Conservation (phyloP, 2,888 invertebrate genomes). For the Ophioninae sp. region DNA sequence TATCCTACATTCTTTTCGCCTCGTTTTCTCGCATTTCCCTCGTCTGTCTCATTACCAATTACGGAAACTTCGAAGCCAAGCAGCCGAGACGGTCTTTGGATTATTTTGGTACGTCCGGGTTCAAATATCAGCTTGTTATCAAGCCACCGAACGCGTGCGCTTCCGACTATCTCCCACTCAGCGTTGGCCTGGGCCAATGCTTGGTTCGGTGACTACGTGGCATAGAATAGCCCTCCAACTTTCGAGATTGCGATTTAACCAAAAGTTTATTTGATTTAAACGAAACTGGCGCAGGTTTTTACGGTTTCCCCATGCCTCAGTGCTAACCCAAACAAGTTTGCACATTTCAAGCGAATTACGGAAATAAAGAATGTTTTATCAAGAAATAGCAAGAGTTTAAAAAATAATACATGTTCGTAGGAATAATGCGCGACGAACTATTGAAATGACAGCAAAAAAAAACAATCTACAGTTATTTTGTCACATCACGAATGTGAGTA, state of each 20-base stretch:
- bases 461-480: neutral
- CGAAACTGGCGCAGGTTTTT: no score
- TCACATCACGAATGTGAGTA: neutral
- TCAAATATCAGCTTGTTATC: neutral
- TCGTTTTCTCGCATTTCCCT: neutral
- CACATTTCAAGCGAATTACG: neutral
- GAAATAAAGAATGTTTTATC: neutral
- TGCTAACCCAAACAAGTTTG: no score
- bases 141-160: neutral
- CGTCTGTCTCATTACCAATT: neutral
- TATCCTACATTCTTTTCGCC: conserved; percentile 9
- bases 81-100: neutral
- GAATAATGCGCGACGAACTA: neutral
- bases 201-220: no score
- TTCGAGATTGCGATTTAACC: no score
- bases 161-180: neutral
- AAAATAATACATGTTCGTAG: neutral
- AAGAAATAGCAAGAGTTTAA: neutral
- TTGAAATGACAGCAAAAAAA: neutral
- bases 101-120: neutral
- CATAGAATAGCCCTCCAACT: no score
- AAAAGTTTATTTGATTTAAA: no score
- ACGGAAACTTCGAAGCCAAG: neutral
- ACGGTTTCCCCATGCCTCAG: no score
- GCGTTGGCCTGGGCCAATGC: no score